A percentile compares a stretch with the other conserved stretches of the same genome.
Evolutionary conservation across 2,113 vertebrate genomes (phyloP).

Genomic region (Calidris pygmaea): DNA sequence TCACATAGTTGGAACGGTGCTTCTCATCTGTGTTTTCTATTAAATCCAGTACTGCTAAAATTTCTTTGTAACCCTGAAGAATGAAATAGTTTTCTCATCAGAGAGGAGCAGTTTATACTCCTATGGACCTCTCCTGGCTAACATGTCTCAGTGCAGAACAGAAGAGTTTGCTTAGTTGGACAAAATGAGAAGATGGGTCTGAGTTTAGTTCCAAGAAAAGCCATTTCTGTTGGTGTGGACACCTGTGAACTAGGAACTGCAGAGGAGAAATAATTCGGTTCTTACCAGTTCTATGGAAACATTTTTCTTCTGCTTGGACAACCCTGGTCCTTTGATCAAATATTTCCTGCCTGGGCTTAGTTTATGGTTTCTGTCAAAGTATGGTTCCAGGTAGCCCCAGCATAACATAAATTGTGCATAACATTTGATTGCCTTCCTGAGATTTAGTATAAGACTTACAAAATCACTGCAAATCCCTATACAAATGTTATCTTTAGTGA

Average conservation of each 20-base stretch:
- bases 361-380: neutral
- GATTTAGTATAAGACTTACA: neutral
- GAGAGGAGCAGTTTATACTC: neutral
- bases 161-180: neutral
- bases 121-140: neutral
- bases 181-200: rapidly evolving
- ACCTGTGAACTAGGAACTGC: neutral
- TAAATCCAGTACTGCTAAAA: neutral
- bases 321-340: neutral
- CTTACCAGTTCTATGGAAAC: neutral
- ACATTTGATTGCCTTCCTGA: neutral
- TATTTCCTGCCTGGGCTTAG: neutral
- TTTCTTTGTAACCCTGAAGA: neutral
- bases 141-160: rapidly evolving
- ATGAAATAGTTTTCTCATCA: neutral
- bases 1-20: neutral
- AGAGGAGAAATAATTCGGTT: neutral
- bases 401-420: neutral
- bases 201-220: neutral
- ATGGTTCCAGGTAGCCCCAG: neutral
- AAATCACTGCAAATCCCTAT: neutral
- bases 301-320: neutral
- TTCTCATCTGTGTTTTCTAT: neutral
- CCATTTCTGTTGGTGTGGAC: neutral
- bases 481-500: neutral